Conservation (phyloP, 1,140 invertebrate genomes). For the Frieseomelitta varia region DNA sequence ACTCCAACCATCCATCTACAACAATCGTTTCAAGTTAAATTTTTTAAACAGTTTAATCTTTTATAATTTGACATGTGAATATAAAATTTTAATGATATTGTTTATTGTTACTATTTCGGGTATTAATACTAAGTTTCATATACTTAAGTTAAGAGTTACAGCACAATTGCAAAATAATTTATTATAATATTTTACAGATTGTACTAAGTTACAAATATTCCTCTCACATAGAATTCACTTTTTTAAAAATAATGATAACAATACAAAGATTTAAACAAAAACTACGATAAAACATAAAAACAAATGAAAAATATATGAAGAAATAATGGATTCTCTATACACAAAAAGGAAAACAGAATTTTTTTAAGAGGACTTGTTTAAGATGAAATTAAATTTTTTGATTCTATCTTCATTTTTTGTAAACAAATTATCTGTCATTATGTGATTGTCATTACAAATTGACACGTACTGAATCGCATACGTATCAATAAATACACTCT, state of each 20-base stretch:
- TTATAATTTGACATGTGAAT: not conserved
- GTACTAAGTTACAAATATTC: slow-evolving; percentile 38
- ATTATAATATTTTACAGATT: slow-evolving; percentile 17
- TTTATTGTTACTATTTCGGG: not conserved
- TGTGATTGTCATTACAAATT: slow-evolving; percentile 31
- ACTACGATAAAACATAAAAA: not conserved
- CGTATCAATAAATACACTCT: slow-evolving; percentile 3
- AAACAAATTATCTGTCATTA: slow-evolving; percentile 13
- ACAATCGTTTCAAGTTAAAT: slow-evolving; percentile 68
- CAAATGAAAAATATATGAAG: slow-evolving; percentile 6
- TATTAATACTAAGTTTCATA: slow-evolving; percentile 18
- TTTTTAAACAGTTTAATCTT: slow-evolving; percentile 27
- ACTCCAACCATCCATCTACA: slow-evolving; percentile 80
- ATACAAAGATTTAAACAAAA: not conserved
- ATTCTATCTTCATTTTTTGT: not conserved
- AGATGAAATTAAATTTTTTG: not conserved
- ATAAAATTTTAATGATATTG: slow-evolving; percentile 22
- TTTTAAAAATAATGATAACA: slow-evolving; percentile 1
- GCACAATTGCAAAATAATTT: slow-evolving; percentile 21
- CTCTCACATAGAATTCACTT: slow-evolving; percentile 21
- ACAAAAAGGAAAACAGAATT: not conserved
- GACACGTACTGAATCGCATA: slow-evolving; percentile 9
- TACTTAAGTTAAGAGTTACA: slow-evolving; percentile 35
- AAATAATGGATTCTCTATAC: slow-evolving; percentile 11
- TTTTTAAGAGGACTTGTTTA: not conserved